Base-by-base conservation (phyloP, 2,797 vertebrate genomes). In the Amniataba percoides region DNA sequence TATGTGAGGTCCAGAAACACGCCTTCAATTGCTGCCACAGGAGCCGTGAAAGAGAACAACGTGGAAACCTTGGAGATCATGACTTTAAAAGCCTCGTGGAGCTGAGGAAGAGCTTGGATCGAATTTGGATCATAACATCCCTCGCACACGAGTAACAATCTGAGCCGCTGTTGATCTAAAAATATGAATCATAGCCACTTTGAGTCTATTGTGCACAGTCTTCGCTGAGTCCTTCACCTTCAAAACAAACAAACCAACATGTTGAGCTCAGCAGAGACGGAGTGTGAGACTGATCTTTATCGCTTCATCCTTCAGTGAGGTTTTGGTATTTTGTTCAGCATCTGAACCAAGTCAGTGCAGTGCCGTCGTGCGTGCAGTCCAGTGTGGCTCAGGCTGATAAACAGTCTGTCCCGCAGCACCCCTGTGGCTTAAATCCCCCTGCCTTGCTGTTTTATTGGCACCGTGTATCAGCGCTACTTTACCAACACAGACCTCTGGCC, bases 371-470 rank as follows among this genome's bases (percentile, higher is more conserved):
- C 14, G 1, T 62, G 66, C 18, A 34, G 46, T 65, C 52, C 72
- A 42, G 39, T 53, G 43, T 67, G 40, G 59, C n/a, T 55, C 64
- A 61, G n/a, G 23, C 71, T 79, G 71, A 84, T 73, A 62, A 83
- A 77, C 77, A 40, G 56, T 55, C 59, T 55, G 71, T 72, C 79
- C 68, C 46, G 39, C 27, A 21, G 66, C 51, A 31, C 42, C 31
- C 52, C 43, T 72, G 58, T 48, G 59, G 40, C 3, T 77, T 77
- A 45, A 78, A 78, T 81, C 80, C 65, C 49, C 49, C 43, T 43
- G 52, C 64, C 39, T 63, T 19, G 48, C 67, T 77, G 53, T 79
- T 78, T 80, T 59, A 81, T 60, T 81, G 82, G 64, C 69, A 19
- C 49, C 1, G 39, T 57, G 45, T 13, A 66, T 61, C 56, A 66